Evolutionary conservation across 2,797 vertebrate genomes (phyloP).

Genomic region (Pteronotus mesoamericanus): DNA sequence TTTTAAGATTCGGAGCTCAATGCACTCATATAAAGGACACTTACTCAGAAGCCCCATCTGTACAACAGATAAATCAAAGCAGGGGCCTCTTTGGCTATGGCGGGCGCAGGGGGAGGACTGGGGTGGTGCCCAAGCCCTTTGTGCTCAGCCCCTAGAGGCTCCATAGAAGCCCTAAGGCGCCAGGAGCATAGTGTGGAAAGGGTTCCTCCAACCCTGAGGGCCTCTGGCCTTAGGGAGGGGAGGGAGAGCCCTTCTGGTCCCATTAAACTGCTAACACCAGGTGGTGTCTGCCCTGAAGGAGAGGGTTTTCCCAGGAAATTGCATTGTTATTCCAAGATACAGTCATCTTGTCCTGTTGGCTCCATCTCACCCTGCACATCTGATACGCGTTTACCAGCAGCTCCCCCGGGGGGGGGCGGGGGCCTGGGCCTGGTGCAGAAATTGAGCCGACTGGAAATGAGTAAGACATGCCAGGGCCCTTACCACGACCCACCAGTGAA

Average conservation of each 20-base stretch:
- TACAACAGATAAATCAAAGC: background rate
- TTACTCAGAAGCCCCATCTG: background rate
- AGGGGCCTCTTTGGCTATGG: background rate
- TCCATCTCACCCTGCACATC: conserved; percentile 45
- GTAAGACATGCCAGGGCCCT: conserved; percentile 52
- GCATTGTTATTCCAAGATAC: conserved; percentile 1
- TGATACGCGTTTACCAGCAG: conserved; percentile 52
- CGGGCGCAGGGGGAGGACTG: background rate
- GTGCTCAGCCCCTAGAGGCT: background rate
- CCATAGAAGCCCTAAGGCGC: background rate
- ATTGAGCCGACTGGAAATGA: conserved; percentile 70
- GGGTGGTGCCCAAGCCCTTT: background rate
- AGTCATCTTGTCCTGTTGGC: conserved; percentile 36
- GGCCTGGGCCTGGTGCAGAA: conserved; percentile 34
- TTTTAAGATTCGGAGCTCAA: background rate
- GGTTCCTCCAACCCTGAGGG: background rate
- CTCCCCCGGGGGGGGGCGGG: background rate
- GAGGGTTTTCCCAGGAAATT: background rate
- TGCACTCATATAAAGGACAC: background rate
- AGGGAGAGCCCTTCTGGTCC: background rate
- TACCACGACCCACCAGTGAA: background rate
- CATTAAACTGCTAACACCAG: background rate
- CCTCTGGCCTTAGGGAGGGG: background rate
- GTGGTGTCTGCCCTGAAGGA: background rate
- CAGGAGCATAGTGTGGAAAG: background rate